These are phyloP conservation scores for Drosophila orosa DNA, from an alignment of 1,140 invertebrate genomes.

Conservation along the genomic window DNA sequence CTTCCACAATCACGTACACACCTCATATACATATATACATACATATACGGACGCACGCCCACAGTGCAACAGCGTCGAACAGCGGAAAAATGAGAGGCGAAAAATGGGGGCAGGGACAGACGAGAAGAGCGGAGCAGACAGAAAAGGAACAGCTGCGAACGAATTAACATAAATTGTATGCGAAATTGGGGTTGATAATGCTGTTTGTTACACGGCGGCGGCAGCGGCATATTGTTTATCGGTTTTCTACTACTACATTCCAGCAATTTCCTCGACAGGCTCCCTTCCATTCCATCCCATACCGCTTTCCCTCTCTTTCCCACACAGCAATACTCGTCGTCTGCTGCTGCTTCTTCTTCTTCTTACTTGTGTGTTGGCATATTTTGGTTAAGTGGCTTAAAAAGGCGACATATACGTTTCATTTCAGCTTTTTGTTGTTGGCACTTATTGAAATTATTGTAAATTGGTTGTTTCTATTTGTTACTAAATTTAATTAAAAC, in stretches of 20 bases:
- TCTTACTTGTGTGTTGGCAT: constrained; percentile 55
- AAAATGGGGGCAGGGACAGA: constrained; percentile 52
- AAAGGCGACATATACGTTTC: constrained; percentile 19
- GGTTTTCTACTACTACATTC: constrained; percentile 64
- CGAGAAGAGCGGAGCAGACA: constrained; percentile 34
- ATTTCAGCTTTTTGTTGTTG: constrained; percentile 19
- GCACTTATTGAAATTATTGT: constrained; percentile 35
- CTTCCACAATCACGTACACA: constrained; percentile 43
- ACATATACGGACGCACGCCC: constrained; percentile 44
- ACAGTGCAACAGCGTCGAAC: constrained; percentile 63
- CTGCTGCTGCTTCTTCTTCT: constrained; percentile 29
- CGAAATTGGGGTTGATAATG: constrained; percentile 53
- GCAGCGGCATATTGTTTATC: constrained; percentile 57
- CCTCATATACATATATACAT: constrained; percentile 6
- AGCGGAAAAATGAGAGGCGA: constrained; percentile 32
- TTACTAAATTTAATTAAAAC: constrained; percentile 38
- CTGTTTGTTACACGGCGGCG: constrained; percentile 46
- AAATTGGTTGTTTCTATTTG: constrained; percentile 19
- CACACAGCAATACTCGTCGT: constrained; percentile 23
- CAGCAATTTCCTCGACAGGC: constrained; percentile 57
- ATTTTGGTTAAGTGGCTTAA: constrained; percentile 49
- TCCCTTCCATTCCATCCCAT: constrained; percentile 22
- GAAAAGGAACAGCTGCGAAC: constrained; percentile 45
- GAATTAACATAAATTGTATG: constrained; percentile 62
- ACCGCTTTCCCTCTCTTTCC: constrained; percentile 23